These are phyloP conservation scores for Onychostoma macrolepis DNA, from an alignment of 2,113 vertebrate genomes.

Conservation along the genomic window DNA sequence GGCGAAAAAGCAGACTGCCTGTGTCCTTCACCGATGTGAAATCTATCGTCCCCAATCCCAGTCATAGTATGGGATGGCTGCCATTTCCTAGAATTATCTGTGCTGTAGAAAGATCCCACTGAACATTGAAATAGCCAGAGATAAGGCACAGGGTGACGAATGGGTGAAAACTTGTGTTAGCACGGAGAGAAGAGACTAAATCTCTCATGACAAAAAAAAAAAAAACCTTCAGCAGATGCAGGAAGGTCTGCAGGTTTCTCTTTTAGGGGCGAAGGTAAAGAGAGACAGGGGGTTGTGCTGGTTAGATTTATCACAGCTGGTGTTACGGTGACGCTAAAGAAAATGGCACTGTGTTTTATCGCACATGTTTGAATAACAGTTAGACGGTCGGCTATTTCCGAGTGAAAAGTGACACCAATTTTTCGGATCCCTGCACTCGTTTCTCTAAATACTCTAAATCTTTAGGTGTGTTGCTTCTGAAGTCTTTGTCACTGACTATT, in stretches of 20 bases:
- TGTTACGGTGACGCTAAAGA: conserved; percentile 50
- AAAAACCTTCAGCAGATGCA: conserved; percentile 15
- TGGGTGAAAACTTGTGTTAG: conserved; percentile 60
- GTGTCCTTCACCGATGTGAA: conserved; percentile 49
- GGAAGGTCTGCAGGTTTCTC: conserved; percentile 33
- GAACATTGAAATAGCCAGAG: conserved; percentile 64
- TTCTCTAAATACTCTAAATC: neutral
- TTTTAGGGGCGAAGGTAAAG: neutral
- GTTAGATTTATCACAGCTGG: conserved; percentile 48
- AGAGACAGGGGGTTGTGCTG: conserved; percentile 16
- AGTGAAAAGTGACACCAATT: conserved; percentile 29
- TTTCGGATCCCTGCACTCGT: neutral
- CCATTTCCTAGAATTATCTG: conserved; percentile 64
- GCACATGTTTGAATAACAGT: conserved; percentile 35
- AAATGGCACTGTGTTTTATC: conserved; percentile 55
- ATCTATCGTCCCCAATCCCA: conserved; percentile 56
- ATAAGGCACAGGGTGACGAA: conserved; percentile 71
- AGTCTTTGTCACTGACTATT: neutral
- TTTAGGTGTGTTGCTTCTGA: neutral
- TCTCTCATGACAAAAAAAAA: conserved; percentile 52
- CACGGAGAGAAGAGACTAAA: conserved; percentile 45
- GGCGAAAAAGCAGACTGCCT: neutral
- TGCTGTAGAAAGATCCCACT: conserved; percentile 64
- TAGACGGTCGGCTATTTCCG: conserved; percentile 8
- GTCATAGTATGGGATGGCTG: conserved; percentile 49